phyloP scores from a whole-genome alignment of 2,888 invertebrate genomes.

The Harpalus rubripes region DNA sequence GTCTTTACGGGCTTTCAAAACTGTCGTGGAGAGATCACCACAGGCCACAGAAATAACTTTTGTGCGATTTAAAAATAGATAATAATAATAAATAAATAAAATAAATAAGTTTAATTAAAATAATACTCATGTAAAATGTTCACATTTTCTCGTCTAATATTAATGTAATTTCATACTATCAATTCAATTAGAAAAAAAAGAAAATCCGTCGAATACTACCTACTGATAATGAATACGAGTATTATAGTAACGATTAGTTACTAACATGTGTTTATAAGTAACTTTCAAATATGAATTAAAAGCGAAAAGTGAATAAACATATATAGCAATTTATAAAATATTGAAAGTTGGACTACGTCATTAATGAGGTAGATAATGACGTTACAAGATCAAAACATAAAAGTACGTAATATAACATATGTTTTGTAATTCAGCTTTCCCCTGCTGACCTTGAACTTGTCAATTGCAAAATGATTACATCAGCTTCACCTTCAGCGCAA shows the following conservation, averaged over 20 bases:
- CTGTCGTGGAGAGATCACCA: too few relatives aligned
- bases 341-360: conserved; percentile 14
- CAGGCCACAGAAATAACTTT: too few relatives aligned
- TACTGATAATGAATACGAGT: not conserved
- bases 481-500: conserved; percentile 35
- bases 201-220: too few relatives aligned
- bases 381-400: conserved; percentile 10
- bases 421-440: conserved; percentile 36
- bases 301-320: not conserved
- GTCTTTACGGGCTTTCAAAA: too few relatives aligned
- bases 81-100: too few relatives aligned
- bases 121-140: too few relatives aligned
- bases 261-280: not conserved
- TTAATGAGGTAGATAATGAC: conserved; percentile 25
- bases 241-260: not conserved
- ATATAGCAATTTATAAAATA: conserved; percentile 2
- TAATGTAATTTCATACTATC: too few relatives aligned
- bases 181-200: too few relatives aligned
- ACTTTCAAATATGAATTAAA: not conserved
- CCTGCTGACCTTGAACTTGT: conserved; percentile 54
- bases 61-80: too few relatives aligned
- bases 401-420: conserved; percentile 35
- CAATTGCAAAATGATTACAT: conserved; percentile 47
- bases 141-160: too few relatives aligned
- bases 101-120: too few relatives aligned